Conservation (phyloP, 2,113 vertebrate genomes). For the Catharus bicknelli region DNA sequence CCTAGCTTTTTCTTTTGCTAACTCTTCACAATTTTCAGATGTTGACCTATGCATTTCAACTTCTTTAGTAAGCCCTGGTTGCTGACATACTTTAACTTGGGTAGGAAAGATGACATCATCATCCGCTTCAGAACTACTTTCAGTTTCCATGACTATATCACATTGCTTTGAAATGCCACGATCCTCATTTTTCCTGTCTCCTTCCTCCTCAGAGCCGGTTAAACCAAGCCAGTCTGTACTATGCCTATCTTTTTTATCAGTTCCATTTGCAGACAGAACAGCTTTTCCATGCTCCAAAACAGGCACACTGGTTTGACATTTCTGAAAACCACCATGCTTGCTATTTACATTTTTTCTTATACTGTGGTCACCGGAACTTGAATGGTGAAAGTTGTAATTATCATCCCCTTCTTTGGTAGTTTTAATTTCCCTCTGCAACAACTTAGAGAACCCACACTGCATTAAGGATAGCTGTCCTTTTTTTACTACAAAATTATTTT, state of each 20-base stretch:
- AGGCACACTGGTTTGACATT: not conserved
- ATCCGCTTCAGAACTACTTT: slow-evolving; percentile 57
- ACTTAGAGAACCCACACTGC: slow-evolving; percentile 83
- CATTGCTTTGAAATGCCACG: not conserved
- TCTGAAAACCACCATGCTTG: not conserved
- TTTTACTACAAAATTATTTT: not conserved
- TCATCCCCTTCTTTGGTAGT: not conserved
- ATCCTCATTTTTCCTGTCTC: not conserved
- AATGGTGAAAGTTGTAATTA: not conserved
- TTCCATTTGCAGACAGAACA: not conserved
- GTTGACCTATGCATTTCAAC: not conserved
- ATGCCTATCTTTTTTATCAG: not conserved
- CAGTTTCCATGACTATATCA: slow-evolving; percentile 41
- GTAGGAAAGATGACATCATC: slow-evolving; percentile 65
- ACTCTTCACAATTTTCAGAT: slow-evolving; percentile 11
- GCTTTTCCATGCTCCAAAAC: not conserved
- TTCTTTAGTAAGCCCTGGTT: not conserved
- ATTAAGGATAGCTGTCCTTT: slow-evolving; percentile 76
- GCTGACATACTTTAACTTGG: slow-evolving; percentile 4
- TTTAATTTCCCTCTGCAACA: slow-evolving; percentile 73
- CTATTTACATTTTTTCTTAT: not conserved
- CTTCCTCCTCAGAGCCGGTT: slow-evolving; percentile 62
- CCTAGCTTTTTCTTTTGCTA: slow-evolving; percentile 2
- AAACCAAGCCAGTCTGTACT: slow-evolving; percentile 31
- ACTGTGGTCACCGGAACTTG: slow-evolving; percentile 14